Evolutionary conservation across 2,888 invertebrate species (phyloP), one percentile per base, ranked within the genome.

Genomic region (Scrobipalpa atriplicella): DNA sequence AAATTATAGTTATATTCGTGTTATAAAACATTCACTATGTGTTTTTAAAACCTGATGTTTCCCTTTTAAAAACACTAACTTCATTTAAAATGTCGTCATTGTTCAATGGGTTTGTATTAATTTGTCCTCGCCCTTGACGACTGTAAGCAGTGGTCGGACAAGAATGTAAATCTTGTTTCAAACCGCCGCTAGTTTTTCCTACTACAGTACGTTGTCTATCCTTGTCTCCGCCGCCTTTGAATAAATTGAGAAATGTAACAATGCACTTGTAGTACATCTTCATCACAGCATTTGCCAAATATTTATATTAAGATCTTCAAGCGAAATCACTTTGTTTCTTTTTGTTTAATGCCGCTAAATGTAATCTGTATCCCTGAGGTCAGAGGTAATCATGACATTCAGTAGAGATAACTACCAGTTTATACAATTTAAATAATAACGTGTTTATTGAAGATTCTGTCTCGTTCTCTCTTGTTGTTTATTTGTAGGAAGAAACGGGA

Each of bases 301-400:
- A 47, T 47, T 47, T 3, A 13, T 13, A 3, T n/a, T 21, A 0
- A 54, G 54, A 11, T 54, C 18, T 54, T 54, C 8, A 21, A 21
- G 21, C 21, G 54, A 54, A 19, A 21, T 54, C 19, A 18, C 18
- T 21, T 54, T 21, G 10, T 54, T 52, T 2, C 52, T 18, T 9
- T 52, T 52, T 54, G 18, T 19, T 19, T 21, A 9, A 21, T 21
- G 54, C 21, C 54, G 21, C 21, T 10, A 54, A 54, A 21, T 54
- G 54, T 54, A 54, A 54, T 54, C 54, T 54, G 54, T 21, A 54
- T 54, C 52, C 16, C 16, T 18, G 72, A 78, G 87, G 86, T 88
- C 85, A 86, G 78, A 85, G 82, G 85, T 86, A 83, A 86, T 83
- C 82, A 77, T 77, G 73, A 75, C 73, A 75, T 78, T 82, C 78